Base-by-base conservation (phyloP, 2,888 invertebrate genomes). In the Trachelus tabidus region DNA sequence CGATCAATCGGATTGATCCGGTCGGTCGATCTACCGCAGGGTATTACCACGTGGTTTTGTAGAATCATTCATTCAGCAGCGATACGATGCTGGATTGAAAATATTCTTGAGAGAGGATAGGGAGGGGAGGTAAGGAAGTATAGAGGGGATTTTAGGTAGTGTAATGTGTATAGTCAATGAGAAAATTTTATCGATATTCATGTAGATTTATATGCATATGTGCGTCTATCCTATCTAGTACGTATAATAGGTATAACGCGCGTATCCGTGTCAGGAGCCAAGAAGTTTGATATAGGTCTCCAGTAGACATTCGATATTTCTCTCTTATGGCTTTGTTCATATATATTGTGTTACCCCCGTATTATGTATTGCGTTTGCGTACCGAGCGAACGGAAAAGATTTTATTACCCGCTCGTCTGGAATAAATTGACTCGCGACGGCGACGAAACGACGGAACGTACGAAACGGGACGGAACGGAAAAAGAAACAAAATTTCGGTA, bases 251-350 rank as follows among this genome's bases (percentile, higher is more conserved):
- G 9, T 56, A 56, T 9, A 56, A 56, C 56, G 69, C 69, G 34
- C 76, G 73, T 34, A 73, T 56, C 34, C 73, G 71, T 77, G 56
- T 30, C 68, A 31, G 80, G 81, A 83, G 81, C 82, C 83, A 85
- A 84, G 77, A 84, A 87, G 84, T 87, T 85, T 85, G 86, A 87
- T 87, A 88, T 85, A 86, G 83, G 86, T 87, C 86, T 83, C 82
- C 83, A 78, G 77, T 76, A 84, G 88, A 86, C 85, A 89, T 86
- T 87, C 86, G 87, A 88, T 89, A 89, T 89, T 86, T 87, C 86
- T 85, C 84, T 85, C 83, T 82, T 82, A 81, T 83, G 84, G 86
- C 86, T 87, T 88, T 87, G 86, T 88, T 87, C 84, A 83, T 86
- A 86, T 86, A 89, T 89, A 56, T 56, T 56, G 56, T 15, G 56